Conservation (phyloP, 2,113 vertebrate genomes). For the Thalassoma bifasciatum region DNA sequence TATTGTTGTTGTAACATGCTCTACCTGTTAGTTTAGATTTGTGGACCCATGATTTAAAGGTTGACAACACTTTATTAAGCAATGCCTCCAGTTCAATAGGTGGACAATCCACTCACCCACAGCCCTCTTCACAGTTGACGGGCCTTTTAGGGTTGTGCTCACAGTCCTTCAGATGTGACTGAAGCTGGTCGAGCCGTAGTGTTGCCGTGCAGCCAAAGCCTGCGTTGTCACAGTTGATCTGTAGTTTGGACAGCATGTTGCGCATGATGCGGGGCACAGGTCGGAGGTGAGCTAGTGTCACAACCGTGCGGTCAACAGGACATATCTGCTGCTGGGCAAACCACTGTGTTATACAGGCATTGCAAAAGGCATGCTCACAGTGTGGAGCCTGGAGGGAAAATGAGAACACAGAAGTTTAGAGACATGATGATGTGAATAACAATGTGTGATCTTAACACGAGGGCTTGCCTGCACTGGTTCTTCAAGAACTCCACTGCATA, state of each 20-base stretch:
- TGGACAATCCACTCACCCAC: constrained; percentile 85
- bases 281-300: constrained; percentile 96
- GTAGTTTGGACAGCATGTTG: constrained; percentile 98
- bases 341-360: constrained; percentile 99
- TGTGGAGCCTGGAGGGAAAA: constrained; percentile 89
- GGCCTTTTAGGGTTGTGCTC: constrained; percentile 98
- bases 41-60: neutral
- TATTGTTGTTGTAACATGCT: neutral
- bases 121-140: constrained; percentile 96
- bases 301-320: constrained; percentile 97
- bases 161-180: constrained; percentile 96
- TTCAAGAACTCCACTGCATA: constrained; percentile 98
- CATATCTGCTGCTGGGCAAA: constrained; percentile 99
- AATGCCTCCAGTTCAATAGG: neutral
- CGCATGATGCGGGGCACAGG: constrained; percentile 99
- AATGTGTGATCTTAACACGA: neutral
- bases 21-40: neutral
- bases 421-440: neutral
- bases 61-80: neutral
- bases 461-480: constrained; percentile 94
- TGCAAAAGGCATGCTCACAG: constrained; percentile 99
- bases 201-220: constrained; percentile 94
- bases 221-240: constrained; percentile 97
- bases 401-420: neutral
- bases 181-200: constrained; percentile 95